phyloP scores from a whole-genome alignment of 2,113 vertebrate genomes.

The Enhydra lutris region DNA sequence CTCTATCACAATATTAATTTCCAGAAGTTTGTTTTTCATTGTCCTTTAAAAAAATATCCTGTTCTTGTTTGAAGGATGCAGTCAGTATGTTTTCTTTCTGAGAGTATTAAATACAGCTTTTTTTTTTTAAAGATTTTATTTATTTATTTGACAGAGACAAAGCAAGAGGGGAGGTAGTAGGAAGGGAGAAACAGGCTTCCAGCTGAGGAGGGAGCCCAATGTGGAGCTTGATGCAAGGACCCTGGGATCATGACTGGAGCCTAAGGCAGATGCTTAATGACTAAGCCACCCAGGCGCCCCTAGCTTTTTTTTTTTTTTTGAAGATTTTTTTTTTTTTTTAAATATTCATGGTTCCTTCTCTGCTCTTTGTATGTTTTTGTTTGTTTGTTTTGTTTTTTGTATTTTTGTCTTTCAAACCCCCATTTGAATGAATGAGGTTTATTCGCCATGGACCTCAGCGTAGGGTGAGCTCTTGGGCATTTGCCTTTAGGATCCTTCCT shows the following conservation, averaged over 20 bases:
- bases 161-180: too few relatives aligned
- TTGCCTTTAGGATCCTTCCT: background rate
- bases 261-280: too few relatives aligned
- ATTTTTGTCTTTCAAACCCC: background rate
- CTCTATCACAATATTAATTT: background rate
- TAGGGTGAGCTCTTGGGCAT: background rate
- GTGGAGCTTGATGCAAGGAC: too few relatives aligned
- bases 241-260: too few relatives aligned
- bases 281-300: too few relatives aligned
- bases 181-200: too few relatives aligned
- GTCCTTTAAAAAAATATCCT: background rate
- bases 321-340: background rate
- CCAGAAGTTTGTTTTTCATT: background rate
- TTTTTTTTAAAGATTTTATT: too few relatives aligned
- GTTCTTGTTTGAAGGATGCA: background rate
- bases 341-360: background rate
- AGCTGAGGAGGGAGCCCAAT: too few relatives aligned
- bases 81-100: background rate
- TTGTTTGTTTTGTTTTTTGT: background rate
- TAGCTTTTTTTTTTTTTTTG: background rate
- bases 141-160: too few relatives aligned
- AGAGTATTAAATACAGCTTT: background rate
- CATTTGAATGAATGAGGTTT: background rate
- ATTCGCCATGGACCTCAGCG: background rate
- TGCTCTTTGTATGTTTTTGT: background rate